Conservation (phyloP, 2,797 vertebrate species). For the Alectoris magna region DNA sequence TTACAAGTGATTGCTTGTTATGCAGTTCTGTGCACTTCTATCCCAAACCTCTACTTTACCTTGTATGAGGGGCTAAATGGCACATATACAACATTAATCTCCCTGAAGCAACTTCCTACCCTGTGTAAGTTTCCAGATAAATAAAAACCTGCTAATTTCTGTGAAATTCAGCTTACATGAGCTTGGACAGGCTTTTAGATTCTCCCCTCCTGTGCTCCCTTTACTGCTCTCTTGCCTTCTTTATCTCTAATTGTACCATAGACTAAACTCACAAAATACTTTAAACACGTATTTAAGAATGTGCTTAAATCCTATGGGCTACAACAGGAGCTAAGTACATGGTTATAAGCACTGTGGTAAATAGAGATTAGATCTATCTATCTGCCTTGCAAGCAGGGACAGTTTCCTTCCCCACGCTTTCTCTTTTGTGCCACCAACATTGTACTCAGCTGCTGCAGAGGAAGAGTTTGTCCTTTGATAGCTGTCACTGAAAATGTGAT, state of each 20-base stretch:
- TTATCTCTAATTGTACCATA: background rate
- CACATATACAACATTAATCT: background rate
- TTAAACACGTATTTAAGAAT: background rate
- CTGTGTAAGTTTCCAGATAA: background rate
- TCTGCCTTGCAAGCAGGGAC: background rate
- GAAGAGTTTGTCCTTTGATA: background rate
- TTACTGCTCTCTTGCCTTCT: background rate
- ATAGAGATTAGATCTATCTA: background rate
- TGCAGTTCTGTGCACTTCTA: background rate
- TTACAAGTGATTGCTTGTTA: background rate
- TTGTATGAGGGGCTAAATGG: background rate
- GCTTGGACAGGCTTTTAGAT: background rate
- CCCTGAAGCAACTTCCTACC: background rate
- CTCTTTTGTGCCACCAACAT: background rate
- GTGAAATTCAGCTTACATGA: background rate
- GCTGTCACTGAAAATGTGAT: background rate
- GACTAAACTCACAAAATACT: background rate
- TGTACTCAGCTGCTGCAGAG: background rate
- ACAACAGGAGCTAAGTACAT: background rate
- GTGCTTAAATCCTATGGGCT: accelerated
- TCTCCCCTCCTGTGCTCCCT: background rate
- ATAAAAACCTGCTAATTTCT: background rate
- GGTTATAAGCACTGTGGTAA: background rate
- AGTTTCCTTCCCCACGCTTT: background rate
- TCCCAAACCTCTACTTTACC: background rate